Percentiles rank a stretch among this genome's conserved stretches.
These are phyloP conservation scores for Benitochromis conjunctus DNA, from an alignment of 2,113 vertebrate species.

Conservation along the genomic window DNA sequence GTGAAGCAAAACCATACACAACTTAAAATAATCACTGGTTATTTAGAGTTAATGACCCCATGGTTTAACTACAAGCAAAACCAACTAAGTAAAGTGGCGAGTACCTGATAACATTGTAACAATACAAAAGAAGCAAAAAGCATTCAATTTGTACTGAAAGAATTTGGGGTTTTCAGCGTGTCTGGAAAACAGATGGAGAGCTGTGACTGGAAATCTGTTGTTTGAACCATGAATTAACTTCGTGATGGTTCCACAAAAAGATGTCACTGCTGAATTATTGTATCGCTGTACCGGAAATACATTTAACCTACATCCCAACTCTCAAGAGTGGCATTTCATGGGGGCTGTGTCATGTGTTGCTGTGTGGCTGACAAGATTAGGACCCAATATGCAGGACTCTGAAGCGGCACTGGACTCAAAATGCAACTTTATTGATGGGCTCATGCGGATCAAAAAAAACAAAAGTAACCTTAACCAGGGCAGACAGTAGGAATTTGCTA, in stretches of 20 bases:
- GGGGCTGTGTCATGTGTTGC: background rate
- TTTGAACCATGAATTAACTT: background rate
- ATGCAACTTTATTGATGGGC: background rate
- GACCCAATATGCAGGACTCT: accelerated
- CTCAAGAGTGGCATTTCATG: background rate
- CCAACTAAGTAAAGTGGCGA: background rate
- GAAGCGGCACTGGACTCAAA: accelerated
- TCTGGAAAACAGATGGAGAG: background rate
- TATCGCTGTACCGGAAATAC: background rate
- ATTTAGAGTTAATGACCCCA: background rate
- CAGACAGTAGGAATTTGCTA: background rate
- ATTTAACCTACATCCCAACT: background rate
- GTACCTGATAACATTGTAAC: background rate
- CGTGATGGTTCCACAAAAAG: background rate
- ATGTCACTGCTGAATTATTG: background rate
- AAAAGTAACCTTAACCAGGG: background rate
- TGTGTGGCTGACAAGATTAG: background rate
- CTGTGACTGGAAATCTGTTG: background rate
- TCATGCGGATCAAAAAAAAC: background rate
- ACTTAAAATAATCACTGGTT: background rate
- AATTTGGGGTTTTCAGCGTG: background rate
- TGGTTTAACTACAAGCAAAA: background rate
- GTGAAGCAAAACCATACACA: background rate
- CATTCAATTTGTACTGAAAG: background rate
- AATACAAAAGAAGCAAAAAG: background rate